A percentile compares a stretch with the other conserved stretches of the same genome.
Conservation (phyloP, 2,797 vertebrate genomes). For the Malacoctenus gilli region DNA sequence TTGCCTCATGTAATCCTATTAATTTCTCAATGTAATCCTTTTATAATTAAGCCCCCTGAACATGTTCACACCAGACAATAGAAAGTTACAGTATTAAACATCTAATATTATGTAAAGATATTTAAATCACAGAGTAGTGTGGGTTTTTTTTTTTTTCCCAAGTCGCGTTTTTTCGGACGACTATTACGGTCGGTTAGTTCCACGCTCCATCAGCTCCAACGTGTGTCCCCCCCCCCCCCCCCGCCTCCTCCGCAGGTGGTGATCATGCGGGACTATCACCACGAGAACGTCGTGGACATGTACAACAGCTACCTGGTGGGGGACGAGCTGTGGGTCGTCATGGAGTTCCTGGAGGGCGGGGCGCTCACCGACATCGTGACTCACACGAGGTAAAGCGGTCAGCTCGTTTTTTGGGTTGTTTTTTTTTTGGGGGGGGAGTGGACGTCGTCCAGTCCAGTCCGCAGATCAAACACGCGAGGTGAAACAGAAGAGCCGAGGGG, state of each 20-base stretch:
- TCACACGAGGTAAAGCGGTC: constrained; percentile 87
- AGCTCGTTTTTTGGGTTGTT: too few relatives aligned
- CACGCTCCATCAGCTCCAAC: too few relatives aligned
- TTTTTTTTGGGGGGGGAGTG: too few relatives aligned
- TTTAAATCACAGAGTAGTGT: too few relatives aligned
- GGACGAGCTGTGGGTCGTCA: constrained; percentile 98
- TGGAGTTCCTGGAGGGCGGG: constrained; percentile 97
- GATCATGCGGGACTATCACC: constrained; percentile 97
- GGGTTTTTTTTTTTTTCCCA: too few relatives aligned
- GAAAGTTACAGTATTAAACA: constrained; percentile 40
- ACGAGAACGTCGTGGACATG: constrained; percentile 98
- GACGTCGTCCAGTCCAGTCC: too few relatives aligned
- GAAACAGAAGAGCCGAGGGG: too few relatives aligned
- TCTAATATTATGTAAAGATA: constrained; percentile 19
- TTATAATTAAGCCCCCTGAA: constrained; percentile 60
- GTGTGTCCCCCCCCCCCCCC: too few relatives aligned
- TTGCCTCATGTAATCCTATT: constrained; percentile 73
- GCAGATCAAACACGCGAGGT: too few relatives aligned
- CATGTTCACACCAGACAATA: constrained; percentile 46
- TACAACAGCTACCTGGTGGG: constrained; percentile 98
- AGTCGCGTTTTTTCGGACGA: too few relatives aligned
- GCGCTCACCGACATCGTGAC: constrained; percentile 96
- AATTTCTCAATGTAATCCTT: constrained; percentile 68
- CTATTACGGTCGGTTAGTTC: too few relatives aligned
- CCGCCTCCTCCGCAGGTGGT: constrained; percentile 95